These are phyloP conservation scores for Isichthys henryi DNA, from an alignment of 2,113 vertebrate species.

Conservation along the genomic window DNA sequence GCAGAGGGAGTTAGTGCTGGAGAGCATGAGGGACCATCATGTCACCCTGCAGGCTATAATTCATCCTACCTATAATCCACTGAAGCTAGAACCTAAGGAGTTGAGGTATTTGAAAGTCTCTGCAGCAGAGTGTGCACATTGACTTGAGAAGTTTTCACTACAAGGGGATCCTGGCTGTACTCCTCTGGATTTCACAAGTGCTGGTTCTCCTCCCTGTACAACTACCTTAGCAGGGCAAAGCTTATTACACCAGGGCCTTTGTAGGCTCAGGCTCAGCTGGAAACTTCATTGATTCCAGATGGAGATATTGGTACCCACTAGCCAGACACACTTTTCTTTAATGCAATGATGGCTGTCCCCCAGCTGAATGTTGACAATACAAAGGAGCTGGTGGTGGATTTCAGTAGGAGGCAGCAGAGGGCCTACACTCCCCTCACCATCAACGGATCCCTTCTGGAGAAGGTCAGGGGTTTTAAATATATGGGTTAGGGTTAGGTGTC, in stretches of 20 bases:
- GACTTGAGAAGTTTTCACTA: neutral
- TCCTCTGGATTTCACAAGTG: neutral
- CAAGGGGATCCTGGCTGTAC: neutral
- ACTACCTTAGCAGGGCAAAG: neutral
- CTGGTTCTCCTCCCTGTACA: neutral
- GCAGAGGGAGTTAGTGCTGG: neutral
- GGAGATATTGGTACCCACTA: neutral
- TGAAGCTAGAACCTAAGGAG: neutral
- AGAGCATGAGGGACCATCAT: neutral
- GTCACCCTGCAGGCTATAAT: neutral
- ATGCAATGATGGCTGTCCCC: neutral
- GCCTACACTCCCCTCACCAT: too few relatives aligned
- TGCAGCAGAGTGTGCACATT: neutral
- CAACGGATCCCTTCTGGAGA: too few relatives aligned
- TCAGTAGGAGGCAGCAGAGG: too few relatives aligned
- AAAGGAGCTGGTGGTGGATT: too few relatives aligned
- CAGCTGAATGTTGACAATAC: too few relatives aligned
- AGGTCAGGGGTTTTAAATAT: too few relatives aligned
- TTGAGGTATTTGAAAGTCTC: neutral
- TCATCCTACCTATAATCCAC: neutral
- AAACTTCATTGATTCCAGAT: neutral
- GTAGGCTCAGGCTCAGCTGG: neutral
- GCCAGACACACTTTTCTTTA: neutral
- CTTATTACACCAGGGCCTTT: neutral
- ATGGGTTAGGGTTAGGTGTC: too few relatives aligned